Evolutionary conservation across 2,888 invertebrate genomes (phyloP), one percentile per base, ranked within the genome.

Genomic region (Apotomis capreana): DNA sequence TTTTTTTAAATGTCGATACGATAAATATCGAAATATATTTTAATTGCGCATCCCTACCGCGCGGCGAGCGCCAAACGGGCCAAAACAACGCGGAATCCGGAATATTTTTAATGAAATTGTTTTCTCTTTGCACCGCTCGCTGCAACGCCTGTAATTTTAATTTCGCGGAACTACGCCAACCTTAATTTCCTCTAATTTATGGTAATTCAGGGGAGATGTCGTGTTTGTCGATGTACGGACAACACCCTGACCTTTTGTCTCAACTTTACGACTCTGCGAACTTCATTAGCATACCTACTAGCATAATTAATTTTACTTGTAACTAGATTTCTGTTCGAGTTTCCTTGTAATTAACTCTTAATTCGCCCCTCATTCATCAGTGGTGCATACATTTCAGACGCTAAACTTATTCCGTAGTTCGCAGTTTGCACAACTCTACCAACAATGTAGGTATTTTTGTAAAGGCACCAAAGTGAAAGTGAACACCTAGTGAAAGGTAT

Each of bases 101-200:
- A 84, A 84, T 84, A 85, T 85, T 85, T 83, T 82, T 81, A 86
- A 83, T 84, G 78, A 87, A 84, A 85, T 83, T 83, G 79, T 83
- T 83, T 81, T 77, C 77, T 76, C 75, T 78, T 76, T 78, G 75
- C 75, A 65, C 15, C 65, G 55, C 44, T 65, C 75, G 74, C 75
- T 75, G 77, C 78, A 78, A 73, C 74, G 75, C 77, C 68, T 73
- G 77, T 79, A 78, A 80, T 83, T 85, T 80, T 79, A 82, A 83
- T 81, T 81, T 80, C 74, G 75, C 75, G 44, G 77, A 78, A 75
- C 77, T 79, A 78, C 79, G 74, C 77, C 71, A 68, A 76, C 75
- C 80, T 80, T 83, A 81, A 82, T 84, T 83, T 79, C 76, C 74
- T 70, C 76, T 81, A 84, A 84, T 84, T 84, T 81, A 80, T 80